phyloP scores from a whole-genome alignment of 2,888 invertebrate genomes.

The Clostera curtula region DNA sequence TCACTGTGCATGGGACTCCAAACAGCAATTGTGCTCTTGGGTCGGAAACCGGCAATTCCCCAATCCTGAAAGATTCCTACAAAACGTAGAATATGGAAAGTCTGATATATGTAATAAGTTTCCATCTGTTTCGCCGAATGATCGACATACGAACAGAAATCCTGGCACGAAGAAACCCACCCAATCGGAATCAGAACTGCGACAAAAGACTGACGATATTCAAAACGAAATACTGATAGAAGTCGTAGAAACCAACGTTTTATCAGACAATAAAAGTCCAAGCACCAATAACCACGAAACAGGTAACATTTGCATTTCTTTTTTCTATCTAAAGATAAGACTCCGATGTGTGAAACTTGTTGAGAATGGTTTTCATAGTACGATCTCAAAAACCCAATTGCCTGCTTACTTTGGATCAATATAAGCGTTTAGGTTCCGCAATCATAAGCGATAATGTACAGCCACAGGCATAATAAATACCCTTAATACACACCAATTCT shows the following conservation, averaged over 20 bases:
- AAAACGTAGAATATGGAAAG: slow-evolving; percentile 83
- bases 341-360: too few species aligned
- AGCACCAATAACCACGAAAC: slow-evolving; percentile 67
- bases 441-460: too few species aligned
- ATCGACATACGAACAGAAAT: slow-evolving; percentile 56
- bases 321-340: too few species aligned
- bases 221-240: slow-evolving; percentile 80
- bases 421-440: too few species aligned
- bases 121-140: slow-evolving; percentile 55
- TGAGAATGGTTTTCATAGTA: too few species aligned
- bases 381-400: too few species aligned
- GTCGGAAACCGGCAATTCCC: slow-evolving; percentile 74
- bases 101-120: slow-evolving; percentile 73
- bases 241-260: slow-evolving; percentile 78
- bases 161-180: slow-evolving; percentile 62
- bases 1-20: slow-evolving; percentile 96
- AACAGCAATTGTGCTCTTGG: slow-evolving; percentile 75
- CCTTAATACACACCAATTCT: too few species aligned
- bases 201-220: slow-evolving; percentile 72
- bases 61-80: slow-evolving; percentile 79
- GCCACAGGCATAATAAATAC: too few species aligned
- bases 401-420: too few species aligned
- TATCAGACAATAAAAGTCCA: slow-evolving; percentile 69
- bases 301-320: too few species aligned
- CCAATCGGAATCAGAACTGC: slow-evolving; percentile 63